These are phyloP conservation scores for Bolborhynchus lineola DNA, from an alignment of 2,113 vertebrate genomes.

Conservation along the genomic window DNA sequence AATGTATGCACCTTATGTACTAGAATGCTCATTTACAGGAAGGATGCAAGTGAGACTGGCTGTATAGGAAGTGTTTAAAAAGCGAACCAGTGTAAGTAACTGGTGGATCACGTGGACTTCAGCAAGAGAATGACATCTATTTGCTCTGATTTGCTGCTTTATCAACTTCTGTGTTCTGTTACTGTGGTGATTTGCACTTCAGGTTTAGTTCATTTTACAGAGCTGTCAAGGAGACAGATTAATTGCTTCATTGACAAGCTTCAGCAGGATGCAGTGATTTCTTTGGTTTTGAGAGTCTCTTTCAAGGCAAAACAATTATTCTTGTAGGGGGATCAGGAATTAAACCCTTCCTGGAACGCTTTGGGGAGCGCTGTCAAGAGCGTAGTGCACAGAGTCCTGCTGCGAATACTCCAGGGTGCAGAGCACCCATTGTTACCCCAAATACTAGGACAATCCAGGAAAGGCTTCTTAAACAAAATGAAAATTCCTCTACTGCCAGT, in stretches of 20 bases:
- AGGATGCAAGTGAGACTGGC: neutral
- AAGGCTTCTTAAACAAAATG: conserved; percentile 78
- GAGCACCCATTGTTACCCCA: conserved; percentile 76
- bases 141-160: neutral
- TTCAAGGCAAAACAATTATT: conserved; percentile 11
- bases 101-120: neutral
- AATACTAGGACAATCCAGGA: conserved; percentile 87
- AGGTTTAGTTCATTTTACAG: neutral
- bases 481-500: conserved; percentile 80
- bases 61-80: neutral
- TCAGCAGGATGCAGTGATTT: neutral
- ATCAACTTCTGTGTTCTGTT: neutral
- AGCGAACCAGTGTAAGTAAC: neutral
- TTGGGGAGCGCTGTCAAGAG: conserved; percentile 88
- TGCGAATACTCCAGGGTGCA: conserved; percentile 42
- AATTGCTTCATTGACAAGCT: neutral
- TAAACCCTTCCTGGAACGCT: conserved; percentile 92
- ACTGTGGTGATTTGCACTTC: neutral
- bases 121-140: neutral
- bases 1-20: neutral
- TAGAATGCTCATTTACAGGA: neutral
- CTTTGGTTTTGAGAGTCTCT: neutral
- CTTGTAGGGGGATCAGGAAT: conserved; percentile 77
- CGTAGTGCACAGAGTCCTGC: conserved; percentile 69
- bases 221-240: neutral